phyloP scores from a whole-genome alignment of 1,140 invertebrate species.

The Proales similis region DNA sequence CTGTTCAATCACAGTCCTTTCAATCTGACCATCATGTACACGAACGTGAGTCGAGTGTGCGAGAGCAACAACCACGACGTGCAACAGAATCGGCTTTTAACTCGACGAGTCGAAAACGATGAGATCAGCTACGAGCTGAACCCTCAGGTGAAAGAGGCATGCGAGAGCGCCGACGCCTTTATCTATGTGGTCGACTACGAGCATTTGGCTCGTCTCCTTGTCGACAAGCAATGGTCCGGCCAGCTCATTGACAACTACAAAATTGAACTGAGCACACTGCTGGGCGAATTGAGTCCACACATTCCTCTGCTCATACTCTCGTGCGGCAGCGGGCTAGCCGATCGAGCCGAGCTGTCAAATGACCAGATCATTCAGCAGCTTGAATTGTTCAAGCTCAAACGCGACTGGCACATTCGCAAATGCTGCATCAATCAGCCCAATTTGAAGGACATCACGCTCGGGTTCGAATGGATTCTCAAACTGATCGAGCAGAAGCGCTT shows the following conservation, averaged over 20 bases:
- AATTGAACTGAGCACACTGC: slow-evolving; percentile 3
- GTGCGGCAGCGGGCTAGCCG: background rate
- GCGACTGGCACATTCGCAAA: slow-evolving; percentile 24
- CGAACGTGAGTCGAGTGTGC: slow-evolving; percentile 16
- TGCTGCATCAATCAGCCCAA: slow-evolving; percentile 18
- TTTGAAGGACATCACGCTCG: background rate
- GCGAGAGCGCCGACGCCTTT: slow-evolving; percentile 6
- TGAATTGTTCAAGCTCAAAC: background rate
- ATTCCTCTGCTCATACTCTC: slow-evolving; percentile 18
- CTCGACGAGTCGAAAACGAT: background rate
- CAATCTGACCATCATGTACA: slow-evolving; percentile 34
- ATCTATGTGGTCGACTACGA: slow-evolving; percentile 27
- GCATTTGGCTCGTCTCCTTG: slow-evolving; percentile 9
- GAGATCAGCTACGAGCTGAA: slow-evolving; percentile 17
- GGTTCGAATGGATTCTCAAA: slow-evolving; percentile 32
- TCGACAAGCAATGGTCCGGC: background rate
- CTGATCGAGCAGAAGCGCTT: too few relatives aligned
- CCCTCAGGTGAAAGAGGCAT: slow-evolving; percentile 22
- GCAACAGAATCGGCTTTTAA: background rate
- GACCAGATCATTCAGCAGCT: slow-evolving; percentile 3
- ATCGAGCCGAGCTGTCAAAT: too few relatives aligned
- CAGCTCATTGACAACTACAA: slow-evolving; percentile 32
- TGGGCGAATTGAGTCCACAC: slow-evolving; percentile 1
- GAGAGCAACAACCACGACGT: background rate
- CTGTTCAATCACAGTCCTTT: slow-evolving; percentile 22